phyloP scores from a whole-genome alignment of 2,797 vertebrate species.

The Muscicapa striata region DNA sequence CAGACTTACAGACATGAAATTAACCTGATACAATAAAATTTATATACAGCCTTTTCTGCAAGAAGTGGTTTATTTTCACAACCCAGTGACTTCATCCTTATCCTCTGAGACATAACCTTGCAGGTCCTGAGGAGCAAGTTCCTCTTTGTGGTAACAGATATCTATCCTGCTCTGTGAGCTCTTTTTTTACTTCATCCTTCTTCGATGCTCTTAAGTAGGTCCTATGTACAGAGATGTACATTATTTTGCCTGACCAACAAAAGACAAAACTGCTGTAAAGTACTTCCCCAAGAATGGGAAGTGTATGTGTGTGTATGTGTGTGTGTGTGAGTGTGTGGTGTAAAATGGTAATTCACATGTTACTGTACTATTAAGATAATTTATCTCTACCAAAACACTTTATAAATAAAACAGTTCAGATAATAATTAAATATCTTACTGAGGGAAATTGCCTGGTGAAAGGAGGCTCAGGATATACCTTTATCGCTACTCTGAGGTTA shows the following conservation, averaged over 20 bases:
- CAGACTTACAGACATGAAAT: neutral
- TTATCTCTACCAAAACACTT: neutral
- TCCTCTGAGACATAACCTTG: neutral
- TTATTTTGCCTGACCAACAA: neutral
- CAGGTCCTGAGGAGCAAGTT: neutral
- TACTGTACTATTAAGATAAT: neutral
- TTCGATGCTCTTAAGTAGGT: neutral
- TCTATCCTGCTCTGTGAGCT: neutral
- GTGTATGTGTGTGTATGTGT: neutral
- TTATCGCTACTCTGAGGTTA: neutral
- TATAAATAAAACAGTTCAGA: neutral
- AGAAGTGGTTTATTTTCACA: neutral
- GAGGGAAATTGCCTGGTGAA: neutral
- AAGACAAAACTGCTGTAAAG: constrained; percentile 1
- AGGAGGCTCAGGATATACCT: neutral
- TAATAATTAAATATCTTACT: neutral
- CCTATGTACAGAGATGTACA: neutral
- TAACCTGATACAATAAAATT: neutral
- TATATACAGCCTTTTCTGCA: neutral
- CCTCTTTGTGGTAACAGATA: neutral
- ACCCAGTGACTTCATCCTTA: neutral
- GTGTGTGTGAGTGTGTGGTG: too few relatives aligned
- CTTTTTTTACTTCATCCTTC: neutral
- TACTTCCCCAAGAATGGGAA: neutral
- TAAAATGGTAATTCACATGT: neutral